Percentiles rank a stretch among this genome's conserved stretches.
phyloP scores from a whole-genome alignment of 2,113 vertebrate genomes.

The Isurus oxyrinchus region DNA sequence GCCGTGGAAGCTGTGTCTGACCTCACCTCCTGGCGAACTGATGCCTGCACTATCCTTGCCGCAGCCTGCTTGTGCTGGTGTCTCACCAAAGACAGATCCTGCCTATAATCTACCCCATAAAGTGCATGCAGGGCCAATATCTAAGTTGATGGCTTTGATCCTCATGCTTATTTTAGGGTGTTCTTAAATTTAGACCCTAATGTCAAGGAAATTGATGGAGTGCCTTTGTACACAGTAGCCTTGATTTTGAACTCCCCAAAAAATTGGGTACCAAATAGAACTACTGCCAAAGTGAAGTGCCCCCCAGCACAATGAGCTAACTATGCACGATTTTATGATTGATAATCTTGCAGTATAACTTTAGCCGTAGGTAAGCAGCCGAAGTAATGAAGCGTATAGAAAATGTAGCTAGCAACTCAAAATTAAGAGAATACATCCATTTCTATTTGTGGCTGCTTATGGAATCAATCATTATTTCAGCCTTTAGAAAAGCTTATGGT shows the following conservation, averaged over 20 bases:
- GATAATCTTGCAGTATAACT: not conserved
- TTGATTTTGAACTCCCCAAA: not conserved
- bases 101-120: too few species aligned
- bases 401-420: not conserved
- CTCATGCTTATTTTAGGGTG: too few species aligned
- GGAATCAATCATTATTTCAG: not conserved
- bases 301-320: not conserved
- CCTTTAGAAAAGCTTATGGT: not conserved
- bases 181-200: too few species aligned
- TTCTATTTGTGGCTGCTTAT: not conserved
- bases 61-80: too few species aligned
- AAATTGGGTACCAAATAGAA: not conserved
- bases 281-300: not conserved
- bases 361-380: not conserved
- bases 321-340: not conserved
- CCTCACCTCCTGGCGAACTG: too few species aligned
- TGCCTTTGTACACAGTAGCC: not conserved
- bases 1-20: too few species aligned
- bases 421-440: not conserved
- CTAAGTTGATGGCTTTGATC: too few species aligned
- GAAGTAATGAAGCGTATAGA: not conserved
- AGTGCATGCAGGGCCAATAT: too few species aligned
- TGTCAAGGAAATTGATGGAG: too few species aligned
- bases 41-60: too few species aligned
- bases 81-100: too few species aligned